Evolutionary conservation across 37 sponge, comb jelly and placozoan species (phyloP).

Genomic region (Aphrocallistes beatrix): DNA sequence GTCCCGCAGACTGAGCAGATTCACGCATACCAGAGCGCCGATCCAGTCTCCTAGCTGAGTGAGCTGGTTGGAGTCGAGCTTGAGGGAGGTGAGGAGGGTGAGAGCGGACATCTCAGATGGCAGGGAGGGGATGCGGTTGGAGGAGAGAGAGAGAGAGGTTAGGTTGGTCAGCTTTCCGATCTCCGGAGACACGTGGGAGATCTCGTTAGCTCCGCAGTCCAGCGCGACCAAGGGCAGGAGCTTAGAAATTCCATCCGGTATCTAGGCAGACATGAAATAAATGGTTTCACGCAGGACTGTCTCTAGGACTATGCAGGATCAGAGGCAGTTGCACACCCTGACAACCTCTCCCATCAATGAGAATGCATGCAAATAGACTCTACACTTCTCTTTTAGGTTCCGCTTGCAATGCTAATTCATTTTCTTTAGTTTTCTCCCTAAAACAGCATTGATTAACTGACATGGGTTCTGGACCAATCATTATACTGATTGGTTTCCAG

Average conservation of each 20-base stretch:
- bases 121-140: not conserved
- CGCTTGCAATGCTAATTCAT: too few relatives aligned
- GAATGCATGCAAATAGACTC: too few relatives aligned
- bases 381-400: too few relatives aligned
- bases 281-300: too few relatives aligned
- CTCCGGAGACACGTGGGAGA: not conserved
- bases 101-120: not conserved
- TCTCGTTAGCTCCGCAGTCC: not conserved
- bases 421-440: too few relatives aligned
- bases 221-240: not conserved
- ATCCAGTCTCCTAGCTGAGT: conserved; percentile 8
- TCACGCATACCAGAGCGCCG: not conserved
- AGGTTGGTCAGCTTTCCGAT: not conserved
- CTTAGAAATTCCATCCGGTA: not conserved
- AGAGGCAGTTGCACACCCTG: too few relatives aligned
- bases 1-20: not conserved
- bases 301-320: too few relatives aligned
- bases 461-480: too few relatives aligned
- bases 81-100: not conserved
- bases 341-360: too few relatives aligned
- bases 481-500: too few relatives aligned
- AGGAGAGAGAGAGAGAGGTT: not conserved
- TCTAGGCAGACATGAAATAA: not conserved
- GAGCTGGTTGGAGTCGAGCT: conserved; percentile 3
- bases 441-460: too few relatives aligned